Percentiles rank a stretch among this genome's conserved stretches.
phyloP scores from a whole-genome alignment of 2,888 invertebrate genomes.

The Dendrolimus pini region DNA sequence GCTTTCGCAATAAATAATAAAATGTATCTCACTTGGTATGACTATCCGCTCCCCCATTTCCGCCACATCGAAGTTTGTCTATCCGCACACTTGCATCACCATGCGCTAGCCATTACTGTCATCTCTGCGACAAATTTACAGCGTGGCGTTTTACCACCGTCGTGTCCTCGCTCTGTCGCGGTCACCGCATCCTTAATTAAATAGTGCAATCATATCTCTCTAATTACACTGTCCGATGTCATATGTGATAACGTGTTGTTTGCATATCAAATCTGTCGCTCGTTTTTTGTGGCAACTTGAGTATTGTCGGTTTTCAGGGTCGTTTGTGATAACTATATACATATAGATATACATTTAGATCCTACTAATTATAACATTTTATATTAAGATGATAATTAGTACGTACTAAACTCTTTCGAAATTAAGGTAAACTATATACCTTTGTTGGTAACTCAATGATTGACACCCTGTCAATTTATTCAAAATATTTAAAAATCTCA shows the following conservation, averaged over 20 bases:
- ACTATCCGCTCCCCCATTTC: no score
- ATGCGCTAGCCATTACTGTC: background rate
- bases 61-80: background rate
- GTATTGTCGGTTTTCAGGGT: slow-evolving; percentile 1
- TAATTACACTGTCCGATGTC: slow-evolving; percentile 56
- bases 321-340: slow-evolving; percentile 9
- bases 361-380: slow-evolving; percentile 11
- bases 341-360: no score
- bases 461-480: no score
- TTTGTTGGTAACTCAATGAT: no score
- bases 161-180: slow-evolving; percentile 44
- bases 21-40: no score
- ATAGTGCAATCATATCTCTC: slow-evolving; percentile 48
- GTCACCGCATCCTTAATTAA: slow-evolving; percentile 65
- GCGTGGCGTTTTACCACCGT: slow-evolving; percentile 39
- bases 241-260: slow-evolving; percentile 29
- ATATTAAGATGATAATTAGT: no score
- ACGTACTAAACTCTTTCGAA: no score
- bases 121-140: slow-evolving; percentile 46
- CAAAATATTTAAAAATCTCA: no score
- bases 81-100: background rate
- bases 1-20: no score
- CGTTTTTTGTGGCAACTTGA: slow-evolving; percentile 8
- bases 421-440: no score
- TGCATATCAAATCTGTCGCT: slow-evolving; percentile 15